These are phyloP conservation scores for Paracyclopina nana DNA, from an alignment of 1,140 invertebrate species.

Conservation along the genomic window DNA sequence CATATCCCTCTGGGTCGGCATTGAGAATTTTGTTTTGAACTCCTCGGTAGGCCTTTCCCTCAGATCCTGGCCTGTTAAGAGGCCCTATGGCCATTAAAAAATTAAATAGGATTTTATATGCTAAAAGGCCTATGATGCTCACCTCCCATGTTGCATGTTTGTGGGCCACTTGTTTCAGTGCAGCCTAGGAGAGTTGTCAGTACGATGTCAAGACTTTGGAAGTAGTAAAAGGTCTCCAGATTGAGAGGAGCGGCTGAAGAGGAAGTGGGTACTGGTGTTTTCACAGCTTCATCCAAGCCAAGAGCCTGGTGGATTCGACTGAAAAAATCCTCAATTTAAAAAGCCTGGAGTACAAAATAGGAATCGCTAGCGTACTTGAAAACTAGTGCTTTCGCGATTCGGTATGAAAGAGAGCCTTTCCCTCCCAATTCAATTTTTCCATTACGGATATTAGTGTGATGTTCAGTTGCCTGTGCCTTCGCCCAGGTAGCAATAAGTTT, in stretches of 20 bases:
- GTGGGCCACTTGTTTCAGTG: not conserved
- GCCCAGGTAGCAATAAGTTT: constrained; percentile 20
- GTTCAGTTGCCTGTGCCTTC: no score
- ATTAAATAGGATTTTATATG: not conserved
- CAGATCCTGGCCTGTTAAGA: not conserved
- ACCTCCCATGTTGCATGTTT: not conserved
- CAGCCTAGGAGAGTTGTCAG: not conserved
- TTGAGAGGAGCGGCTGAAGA: not conserved
- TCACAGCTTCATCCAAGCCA: not conserved
- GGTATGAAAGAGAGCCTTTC: no score
- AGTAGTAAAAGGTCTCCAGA: not conserved
- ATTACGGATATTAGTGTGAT: no score
- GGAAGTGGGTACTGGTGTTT: not conserved
- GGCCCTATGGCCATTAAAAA: not conserved
- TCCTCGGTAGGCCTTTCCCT: not conserved
- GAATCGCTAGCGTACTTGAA: no score
- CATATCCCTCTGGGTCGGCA: not conserved
- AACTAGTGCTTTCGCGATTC: no score
- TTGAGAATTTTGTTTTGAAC: not conserved
- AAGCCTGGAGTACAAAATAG: no score
- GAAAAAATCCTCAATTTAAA: no score
- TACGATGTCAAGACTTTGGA: not conserved
- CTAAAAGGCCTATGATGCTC: not conserved
- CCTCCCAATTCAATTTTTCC: no score
- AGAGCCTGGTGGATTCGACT: not conserved